Evolutionary conservation across 35 echinoderm and acorn worm species (phyloP).

Genomic region (Anneissia japonica): DNA sequence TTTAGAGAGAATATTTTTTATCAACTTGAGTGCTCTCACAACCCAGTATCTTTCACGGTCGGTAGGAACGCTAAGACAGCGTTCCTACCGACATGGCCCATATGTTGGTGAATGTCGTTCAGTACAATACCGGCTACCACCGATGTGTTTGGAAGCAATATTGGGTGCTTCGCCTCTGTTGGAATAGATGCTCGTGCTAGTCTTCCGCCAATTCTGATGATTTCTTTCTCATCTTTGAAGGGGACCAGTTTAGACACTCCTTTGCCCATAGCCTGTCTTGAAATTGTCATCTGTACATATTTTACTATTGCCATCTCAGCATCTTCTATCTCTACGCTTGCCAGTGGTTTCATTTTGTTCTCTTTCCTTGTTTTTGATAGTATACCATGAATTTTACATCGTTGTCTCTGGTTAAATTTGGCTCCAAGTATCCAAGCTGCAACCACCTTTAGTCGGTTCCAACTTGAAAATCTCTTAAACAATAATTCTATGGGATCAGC

Average conservation of each 20-base stretch:
- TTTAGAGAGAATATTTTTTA: slow-evolving; percentile 1
- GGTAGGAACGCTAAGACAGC: neutral
- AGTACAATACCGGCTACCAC: slow-evolving; percentile 4
- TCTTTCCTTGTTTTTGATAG: neutral
- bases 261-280: neutral
- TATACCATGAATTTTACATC: neutral
- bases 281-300: neutral
- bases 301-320: neutral
- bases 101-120: neutral
- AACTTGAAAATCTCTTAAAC: neutral
- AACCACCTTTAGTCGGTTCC: neutral
- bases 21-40: neutral
- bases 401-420: neutral
- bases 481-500: neutral
- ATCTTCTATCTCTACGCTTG: neutral
- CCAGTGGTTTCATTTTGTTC: neutral
- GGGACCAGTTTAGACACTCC: neutral
- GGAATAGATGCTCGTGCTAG: too few relatives aligned
- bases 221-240: neutral
- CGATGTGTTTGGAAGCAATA: slow-evolving; percentile 15
- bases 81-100: slow-evolving; percentile 36
- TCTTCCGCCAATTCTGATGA: slow-evolving; percentile 33
- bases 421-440: neutral
- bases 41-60: slow-evolving; percentile 38
- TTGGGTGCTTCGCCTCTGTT: slow-evolving; percentile 21